A percentile compares a stretch with the other conserved stretches of the same genome.
phyloP scores from a whole-genome alignment of 2,113 vertebrate species.

The Alethe castanea region DNA sequence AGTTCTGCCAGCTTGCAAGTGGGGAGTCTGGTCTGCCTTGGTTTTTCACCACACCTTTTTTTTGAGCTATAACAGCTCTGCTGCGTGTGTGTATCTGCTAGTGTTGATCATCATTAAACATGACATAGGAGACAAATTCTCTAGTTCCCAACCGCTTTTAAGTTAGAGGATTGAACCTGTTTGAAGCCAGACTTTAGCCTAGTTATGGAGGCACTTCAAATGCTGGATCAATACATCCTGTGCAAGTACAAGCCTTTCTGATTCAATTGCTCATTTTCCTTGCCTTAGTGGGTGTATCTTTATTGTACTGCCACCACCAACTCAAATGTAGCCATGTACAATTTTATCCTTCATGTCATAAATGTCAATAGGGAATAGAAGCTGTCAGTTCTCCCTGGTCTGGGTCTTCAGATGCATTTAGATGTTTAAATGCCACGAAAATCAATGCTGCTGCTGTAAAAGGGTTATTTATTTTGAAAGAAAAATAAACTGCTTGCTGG shows the following conservation, averaged over 20 bases:
- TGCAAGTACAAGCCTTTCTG: neutral
- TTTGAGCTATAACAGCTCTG: neutral
- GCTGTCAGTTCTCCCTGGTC: neutral
- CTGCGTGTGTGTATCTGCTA: rapidly evolving
- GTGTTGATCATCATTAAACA: neutral
- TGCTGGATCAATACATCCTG: neutral
- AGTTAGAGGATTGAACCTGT: neutral
- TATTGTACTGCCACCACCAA: neutral
- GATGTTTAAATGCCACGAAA: slow-evolving; percentile 15
- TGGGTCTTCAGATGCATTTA: neutral
- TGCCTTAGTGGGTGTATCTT: neutral
- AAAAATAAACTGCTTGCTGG: neutral
- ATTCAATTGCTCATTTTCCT: slow-evolving; percentile 7
- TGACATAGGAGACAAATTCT: neutral
- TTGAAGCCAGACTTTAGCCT: slow-evolving; percentile 2
- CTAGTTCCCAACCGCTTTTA: neutral
- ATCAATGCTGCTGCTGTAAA: neutral
- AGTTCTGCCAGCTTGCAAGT: neutral
- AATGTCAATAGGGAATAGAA: neutral
- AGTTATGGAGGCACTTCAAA: neutral
- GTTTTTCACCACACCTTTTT: neutral
- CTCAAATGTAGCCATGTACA: neutral
- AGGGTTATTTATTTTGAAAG: neutral
- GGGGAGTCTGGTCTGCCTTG: neutral
- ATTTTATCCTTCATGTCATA: neutral